A percentile compares a stretch with the other conserved stretches of the same genome.
phyloP scores from a whole-genome alignment of 2,888 invertebrate species.

The Pharmacophagus antenor region DNA sequence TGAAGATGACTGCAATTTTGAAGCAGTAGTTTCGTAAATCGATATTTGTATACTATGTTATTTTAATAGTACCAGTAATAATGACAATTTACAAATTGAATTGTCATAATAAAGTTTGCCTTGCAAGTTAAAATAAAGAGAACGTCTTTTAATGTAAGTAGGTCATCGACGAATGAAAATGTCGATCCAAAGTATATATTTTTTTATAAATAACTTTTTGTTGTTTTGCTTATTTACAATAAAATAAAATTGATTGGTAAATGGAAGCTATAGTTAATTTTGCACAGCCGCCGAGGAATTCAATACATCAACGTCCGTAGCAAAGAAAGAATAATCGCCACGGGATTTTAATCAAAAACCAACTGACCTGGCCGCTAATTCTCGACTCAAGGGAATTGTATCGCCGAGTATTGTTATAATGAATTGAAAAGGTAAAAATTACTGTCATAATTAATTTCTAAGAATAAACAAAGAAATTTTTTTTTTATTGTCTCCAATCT shows the following conservation, averaged over 20 bases:
- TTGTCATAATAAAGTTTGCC: background rate
- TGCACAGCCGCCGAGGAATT: background rate
- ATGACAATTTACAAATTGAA: too few species aligned
- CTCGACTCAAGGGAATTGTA: slow-evolving; percentile 6
- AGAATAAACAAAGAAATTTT: too few species aligned
- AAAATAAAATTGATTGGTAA: slow-evolving; percentile 3
- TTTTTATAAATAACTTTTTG: background rate
- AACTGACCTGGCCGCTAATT: background rate
- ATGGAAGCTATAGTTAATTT: slow-evolving; percentile 11
- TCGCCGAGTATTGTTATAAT: background rate
- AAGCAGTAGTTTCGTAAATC: too few species aligned
- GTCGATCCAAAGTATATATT: background rate
- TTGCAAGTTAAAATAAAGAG: background rate
- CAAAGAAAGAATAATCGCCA: slow-evolving; percentile 21
- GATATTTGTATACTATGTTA: too few species aligned
- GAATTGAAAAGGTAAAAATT: background rate
- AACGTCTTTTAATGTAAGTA: background rate
- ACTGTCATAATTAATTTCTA: too few species aligned
- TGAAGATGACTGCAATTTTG: too few species aligned
- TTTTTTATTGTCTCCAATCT: too few species aligned
- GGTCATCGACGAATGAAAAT: background rate
- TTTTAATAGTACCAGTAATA: too few species aligned
- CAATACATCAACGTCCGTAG: slow-evolving; percentile 11
- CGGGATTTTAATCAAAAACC: slow-evolving; percentile 21
- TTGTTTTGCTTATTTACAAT: background rate